Conservation (phyloP, 2,888 invertebrate species). For the Chrysolina haemoptera region DNA sequence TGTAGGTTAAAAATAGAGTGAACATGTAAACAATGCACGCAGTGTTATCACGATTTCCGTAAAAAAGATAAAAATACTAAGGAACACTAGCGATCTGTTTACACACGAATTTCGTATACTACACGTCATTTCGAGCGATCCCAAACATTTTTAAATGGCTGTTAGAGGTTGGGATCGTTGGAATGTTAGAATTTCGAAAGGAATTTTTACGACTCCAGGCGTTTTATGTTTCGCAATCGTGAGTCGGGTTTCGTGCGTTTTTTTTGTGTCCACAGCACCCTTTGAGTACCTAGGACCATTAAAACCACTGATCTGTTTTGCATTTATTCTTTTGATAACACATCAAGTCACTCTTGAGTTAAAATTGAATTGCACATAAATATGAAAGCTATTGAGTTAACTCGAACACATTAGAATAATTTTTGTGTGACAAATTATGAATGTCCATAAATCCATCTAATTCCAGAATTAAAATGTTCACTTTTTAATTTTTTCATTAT, state of each 20-base stretch:
- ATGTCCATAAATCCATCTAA: too few species aligned
- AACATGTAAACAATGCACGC: constrained; percentile 45
- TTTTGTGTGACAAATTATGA: too few species aligned
- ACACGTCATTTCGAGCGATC: constrained; percentile 57
- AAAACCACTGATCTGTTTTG: too few species aligned
- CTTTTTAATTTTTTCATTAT: too few species aligned
- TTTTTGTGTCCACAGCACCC: neutral
- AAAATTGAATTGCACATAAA: too few species aligned
- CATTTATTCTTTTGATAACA: too few species aligned
- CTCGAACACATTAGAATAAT: too few species aligned
- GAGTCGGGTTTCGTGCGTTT: neutral
- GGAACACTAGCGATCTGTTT: constrained; percentile 14
- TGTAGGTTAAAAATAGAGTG: constrained; percentile 24
- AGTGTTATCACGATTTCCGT: constrained; percentile 33
- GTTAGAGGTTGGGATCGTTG: constrained; percentile 47
- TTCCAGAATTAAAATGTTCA: too few species aligned
- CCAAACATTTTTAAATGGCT: constrained; percentile 65
- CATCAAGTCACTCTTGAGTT: too few species aligned
- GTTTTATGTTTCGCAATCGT: constrained; percentile 11
- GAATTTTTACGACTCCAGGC: constrained; percentile 9
- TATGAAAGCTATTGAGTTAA: too few species aligned
- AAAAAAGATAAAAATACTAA: constrained; percentile 10
- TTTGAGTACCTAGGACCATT: too few species aligned
- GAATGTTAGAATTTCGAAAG: constrained; percentile 23
- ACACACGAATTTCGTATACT: constrained; percentile 33